Evolutionary conservation across 2,888 invertebrate species (phyloP).

Genomic region (Cephus rjabovi): DNA sequence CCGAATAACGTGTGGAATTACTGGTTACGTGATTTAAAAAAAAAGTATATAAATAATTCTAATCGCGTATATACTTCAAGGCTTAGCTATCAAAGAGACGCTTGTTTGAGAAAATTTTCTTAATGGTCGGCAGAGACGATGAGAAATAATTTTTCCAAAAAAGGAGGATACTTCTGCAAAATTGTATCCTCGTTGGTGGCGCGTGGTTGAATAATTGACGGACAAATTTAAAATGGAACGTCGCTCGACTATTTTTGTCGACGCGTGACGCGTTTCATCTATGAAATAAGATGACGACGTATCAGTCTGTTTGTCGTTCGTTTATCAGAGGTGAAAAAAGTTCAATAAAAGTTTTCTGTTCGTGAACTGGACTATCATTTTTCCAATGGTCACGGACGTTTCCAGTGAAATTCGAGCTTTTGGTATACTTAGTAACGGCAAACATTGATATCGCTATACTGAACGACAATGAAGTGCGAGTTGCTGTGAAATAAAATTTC

Average conservation of each 20-base stretch:
- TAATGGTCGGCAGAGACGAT: neutral
- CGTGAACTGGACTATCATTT: neutral
- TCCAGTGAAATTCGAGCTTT: neutral
- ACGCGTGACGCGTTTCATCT: neutral
- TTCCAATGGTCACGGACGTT: neutral
- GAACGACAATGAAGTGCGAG: neutral
- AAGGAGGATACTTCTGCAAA: neutral
- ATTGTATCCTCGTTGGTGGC: neutral
- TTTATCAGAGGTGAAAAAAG: neutral
- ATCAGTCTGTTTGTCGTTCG: neutral
- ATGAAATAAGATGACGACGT: constrained; percentile 4
- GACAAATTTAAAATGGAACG: neutral
- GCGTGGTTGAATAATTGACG: neutral
- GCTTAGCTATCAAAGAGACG: neutral
- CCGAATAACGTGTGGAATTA: neutral
- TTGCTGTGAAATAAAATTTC: neutral
- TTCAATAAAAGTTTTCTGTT: neutral
- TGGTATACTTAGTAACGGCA: neutral
- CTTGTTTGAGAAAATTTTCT: neutral
- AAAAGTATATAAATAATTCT: neutral
- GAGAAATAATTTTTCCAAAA: neutral
- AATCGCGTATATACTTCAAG: neutral
- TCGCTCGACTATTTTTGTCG: neutral
- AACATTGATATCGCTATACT: neutral
- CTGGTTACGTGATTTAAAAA: neutral